These are phyloP conservation scores for Addax nasomaculatus DNA, from an alignment of 2,113 vertebrate species.

Conservation along the genomic window DNA sequence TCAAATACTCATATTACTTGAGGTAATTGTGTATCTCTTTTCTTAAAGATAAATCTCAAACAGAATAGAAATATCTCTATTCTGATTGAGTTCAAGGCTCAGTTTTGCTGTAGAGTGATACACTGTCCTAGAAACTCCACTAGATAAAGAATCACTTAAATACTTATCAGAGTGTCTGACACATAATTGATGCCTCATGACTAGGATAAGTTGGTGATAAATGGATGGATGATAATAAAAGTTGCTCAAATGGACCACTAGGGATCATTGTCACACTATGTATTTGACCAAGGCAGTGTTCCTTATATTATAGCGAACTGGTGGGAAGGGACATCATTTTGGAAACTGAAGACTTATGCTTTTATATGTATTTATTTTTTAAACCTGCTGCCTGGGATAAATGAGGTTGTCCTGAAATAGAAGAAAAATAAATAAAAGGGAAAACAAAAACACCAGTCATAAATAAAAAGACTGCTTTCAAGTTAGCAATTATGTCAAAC, in stretches of 20 bases:
- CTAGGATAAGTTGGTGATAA: background rate
- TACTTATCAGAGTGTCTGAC: background rate
- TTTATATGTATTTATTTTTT: background rate
- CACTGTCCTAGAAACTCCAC: background rate
- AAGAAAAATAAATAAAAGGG: background rate
- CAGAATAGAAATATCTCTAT: background rate
- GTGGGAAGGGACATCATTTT: background rate
- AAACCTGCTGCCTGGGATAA: background rate
- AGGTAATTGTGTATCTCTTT: background rate
- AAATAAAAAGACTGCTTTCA: background rate
- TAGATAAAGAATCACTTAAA: background rate
- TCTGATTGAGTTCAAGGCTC: background rate
- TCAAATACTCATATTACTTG: background rate
- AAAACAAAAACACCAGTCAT: background rate
- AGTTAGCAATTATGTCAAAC: conserved; percentile 21
- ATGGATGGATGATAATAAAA: background rate
- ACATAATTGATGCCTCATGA: background rate
- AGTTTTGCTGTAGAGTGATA: background rate
- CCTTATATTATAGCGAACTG: background rate
- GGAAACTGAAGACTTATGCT: background rate
- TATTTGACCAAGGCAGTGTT: background rate
- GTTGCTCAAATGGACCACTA: background rate
- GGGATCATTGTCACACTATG: background rate
- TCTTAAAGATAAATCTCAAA: background rate
- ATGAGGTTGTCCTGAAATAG: background rate